Conservation (phyloP, 2,888 invertebrate species). For the Drosophila limbata region DNA sequence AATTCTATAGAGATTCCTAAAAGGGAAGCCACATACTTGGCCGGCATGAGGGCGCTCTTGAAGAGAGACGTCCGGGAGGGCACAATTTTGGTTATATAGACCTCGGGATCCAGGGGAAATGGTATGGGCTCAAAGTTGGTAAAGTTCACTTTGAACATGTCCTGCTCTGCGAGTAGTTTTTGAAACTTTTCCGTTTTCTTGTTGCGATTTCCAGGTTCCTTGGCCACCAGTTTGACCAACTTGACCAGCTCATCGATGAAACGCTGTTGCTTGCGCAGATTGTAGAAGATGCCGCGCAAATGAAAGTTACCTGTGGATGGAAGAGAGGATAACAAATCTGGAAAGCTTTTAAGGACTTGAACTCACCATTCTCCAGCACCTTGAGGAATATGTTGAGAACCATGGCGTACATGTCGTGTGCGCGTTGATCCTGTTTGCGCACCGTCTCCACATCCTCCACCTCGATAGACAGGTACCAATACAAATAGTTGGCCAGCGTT, state of each 20-base stretch:
- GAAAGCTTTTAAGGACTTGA: fast-evolving
- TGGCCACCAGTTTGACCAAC: slow-evolving; percentile 93
- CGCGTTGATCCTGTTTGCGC: slow-evolving; percentile 90
- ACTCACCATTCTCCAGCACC: slow-evolving; percentile 88
- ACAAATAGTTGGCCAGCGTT: slow-evolving; percentile 97
- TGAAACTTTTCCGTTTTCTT: slow-evolving; percentile 96
- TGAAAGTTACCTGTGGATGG: slow-evolving; percentile 87
- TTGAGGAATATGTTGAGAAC: slow-evolving; percentile 95
- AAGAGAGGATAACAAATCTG: not conserved
- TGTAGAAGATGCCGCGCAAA: slow-evolving; percentile 90
- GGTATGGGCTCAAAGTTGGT: slow-evolving; percentile 96
- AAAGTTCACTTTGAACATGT: slow-evolving; percentile 94
- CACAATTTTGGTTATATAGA: slow-evolving; percentile 94
- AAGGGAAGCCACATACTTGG: slow-evolving; percentile 85
- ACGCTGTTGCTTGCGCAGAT: slow-evolving; percentile 93
- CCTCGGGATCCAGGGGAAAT: slow-evolving; percentile 96
- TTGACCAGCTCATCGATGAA: slow-evolving; percentile 96
- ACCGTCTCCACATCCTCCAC: slow-evolving; percentile 94
- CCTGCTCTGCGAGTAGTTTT: slow-evolving; percentile 92
- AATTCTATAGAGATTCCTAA: not conserved
- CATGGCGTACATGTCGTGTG: slow-evolving; percentile 94
- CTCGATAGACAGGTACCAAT: slow-evolving; percentile 98
- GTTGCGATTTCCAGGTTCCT: slow-evolving; percentile 96
- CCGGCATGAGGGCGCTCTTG: slow-evolving; percentile 98
- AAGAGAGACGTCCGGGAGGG: slow-evolving; percentile 96